phyloP scores from a whole-genome alignment of 2,113 vertebrate species.

The Chitala chitala region DNA sequence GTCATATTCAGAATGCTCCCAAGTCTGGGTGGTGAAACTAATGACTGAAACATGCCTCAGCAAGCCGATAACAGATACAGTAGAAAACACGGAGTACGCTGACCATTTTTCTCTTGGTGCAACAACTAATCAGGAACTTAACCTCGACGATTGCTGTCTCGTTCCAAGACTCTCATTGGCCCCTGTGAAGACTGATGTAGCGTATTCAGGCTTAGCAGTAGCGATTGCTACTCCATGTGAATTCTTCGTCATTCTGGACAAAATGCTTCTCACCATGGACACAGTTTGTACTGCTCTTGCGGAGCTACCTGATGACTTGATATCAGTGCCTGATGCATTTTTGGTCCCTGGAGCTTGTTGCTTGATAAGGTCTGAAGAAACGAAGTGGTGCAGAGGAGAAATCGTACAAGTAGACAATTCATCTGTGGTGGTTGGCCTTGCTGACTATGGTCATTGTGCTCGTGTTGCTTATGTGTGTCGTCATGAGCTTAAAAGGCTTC shows the following conservation, averaged over 20 bases:
- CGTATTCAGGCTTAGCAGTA: slow-evolving; percentile 58
- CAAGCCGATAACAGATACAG: slow-evolving; percentile 37
- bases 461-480: slow-evolving; percentile 49
- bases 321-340: slow-evolving; percentile 51
- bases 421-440: slow-evolving; percentile 54
- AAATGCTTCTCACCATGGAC: slow-evolving; percentile 56
- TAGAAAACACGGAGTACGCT: not conserved
- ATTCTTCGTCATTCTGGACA: slow-evolving; percentile 71
- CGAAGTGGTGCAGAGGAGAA: slow-evolving; percentile 74
- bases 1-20: slow-evolving; percentile 39
- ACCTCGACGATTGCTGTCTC: not conserved
- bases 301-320: slow-evolving; percentile 52
- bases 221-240: slow-evolving; percentile 64
- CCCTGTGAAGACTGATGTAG: slow-evolving; percentile 46
- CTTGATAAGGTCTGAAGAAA: slow-evolving; percentile 57
- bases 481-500: slow-evolving; percentile 61
- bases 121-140: not conserved
- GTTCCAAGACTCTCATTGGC: slow-evolving; percentile 42
- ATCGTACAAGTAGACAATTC: slow-evolving; percentile 51
- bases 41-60: slow-evolving; percentile 43
- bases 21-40: slow-evolving; percentile 67
- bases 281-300: slow-evolving; percentile 59
- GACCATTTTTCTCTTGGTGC: not conserved
- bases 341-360: slow-evolving; percentile 62
- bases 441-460: slow-evolving; percentile 71